These are phyloP conservation scores for Acleris literana DNA, from an alignment of 2,888 invertebrate genomes.

Conservation along the genomic window DNA sequence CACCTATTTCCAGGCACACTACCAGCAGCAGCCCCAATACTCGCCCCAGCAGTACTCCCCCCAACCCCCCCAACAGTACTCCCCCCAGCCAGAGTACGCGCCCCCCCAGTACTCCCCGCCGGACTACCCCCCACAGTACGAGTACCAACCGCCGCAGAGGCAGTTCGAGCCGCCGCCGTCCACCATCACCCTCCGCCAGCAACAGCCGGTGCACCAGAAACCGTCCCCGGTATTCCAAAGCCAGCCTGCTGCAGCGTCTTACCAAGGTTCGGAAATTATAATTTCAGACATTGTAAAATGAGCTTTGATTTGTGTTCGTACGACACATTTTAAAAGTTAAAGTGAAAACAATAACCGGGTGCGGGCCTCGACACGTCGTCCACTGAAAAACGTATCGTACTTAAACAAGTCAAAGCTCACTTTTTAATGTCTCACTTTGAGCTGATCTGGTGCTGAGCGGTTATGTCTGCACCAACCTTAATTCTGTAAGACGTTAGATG, in stretches of 20 bases:
- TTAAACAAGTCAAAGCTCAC: no score
- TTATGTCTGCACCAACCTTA: no score
- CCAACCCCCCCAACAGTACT: slow-evolving; percentile 52
- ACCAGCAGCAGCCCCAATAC: slow-evolving; percentile 44
- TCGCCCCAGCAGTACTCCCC: slow-evolving; percentile 48
- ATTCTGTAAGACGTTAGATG: no score
- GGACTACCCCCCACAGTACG: slow-evolving; percentile 61
- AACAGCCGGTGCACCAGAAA: slow-evolving; percentile 89
- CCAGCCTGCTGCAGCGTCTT: slow-evolving; percentile 91
- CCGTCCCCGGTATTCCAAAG: slow-evolving; percentile 90
- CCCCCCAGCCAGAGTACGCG: slow-evolving; percentile 51
- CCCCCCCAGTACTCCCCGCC: slow-evolving; percentile 52
- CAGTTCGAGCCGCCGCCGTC: slow-evolving; percentile 86
- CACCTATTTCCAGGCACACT: slow-evolving; percentile 46
- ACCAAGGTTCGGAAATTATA: slow-evolving; percentile 77
- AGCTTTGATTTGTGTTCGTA: no score
- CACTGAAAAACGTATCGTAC: no score
- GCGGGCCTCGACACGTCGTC: no score
- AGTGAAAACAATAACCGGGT: no score
- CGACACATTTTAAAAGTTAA: no score
- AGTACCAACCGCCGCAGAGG: slow-evolving; percentile 84
- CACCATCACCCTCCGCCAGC: slow-evolving; percentile 88
- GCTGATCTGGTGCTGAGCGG: no score
- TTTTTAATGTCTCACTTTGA: no score
- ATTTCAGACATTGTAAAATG: no score